Evolutionary conservation across 2,113 vertebrate species (phyloP).

Genomic region (Cisticola juncidis): DNA sequence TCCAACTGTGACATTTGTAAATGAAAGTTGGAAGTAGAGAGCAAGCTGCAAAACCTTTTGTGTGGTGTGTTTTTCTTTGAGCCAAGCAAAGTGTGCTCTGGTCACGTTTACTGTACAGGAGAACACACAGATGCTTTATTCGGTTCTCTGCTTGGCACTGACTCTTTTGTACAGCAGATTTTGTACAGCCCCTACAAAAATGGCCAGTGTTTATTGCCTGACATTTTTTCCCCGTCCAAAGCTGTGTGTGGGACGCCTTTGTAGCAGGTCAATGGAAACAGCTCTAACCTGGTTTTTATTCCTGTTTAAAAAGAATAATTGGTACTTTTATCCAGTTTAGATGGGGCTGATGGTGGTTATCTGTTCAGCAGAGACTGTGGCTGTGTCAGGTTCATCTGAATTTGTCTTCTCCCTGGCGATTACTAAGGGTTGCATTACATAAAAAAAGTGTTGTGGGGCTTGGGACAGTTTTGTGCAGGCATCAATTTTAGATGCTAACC

Average conservation of each 20-base stretch:
- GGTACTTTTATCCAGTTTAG: neutral
- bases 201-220: neutral
- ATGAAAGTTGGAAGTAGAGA: neutral
- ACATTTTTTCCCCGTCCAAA: neutral
- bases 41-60: neutral
- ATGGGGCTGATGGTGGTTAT: neutral
- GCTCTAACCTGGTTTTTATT: neutral
- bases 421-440: neutral
- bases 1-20: neutral
- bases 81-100: neutral
- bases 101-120: neutral
- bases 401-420: neutral
- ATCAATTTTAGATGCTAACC: neutral
- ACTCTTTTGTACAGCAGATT: neutral
- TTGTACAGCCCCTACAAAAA: neutral
- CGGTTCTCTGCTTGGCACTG: fast-evolving
- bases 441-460: neutral
- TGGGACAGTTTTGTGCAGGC: neutral
- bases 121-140: neutral
- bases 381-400: neutral
- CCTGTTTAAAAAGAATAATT: neutral
- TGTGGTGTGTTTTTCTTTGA: neutral
- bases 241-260: neutral
- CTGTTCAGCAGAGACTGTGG: neutral
- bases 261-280: neutral